Evolutionary conservation across 2,888 invertebrate genomes (phyloP).

Genomic region (Spicauda simplicius): DNA sequence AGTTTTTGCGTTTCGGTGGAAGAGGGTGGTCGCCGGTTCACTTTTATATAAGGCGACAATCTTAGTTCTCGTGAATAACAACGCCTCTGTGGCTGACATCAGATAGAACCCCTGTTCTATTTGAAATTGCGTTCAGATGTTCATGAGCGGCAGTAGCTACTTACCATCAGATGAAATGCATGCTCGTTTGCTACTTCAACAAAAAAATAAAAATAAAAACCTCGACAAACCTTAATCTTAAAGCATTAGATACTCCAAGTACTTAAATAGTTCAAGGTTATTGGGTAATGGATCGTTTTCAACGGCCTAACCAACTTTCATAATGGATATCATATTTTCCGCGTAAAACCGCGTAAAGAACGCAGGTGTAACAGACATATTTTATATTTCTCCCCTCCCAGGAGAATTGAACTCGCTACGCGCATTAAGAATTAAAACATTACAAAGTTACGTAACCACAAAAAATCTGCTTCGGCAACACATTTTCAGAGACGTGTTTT

Average conservation of each 20-base stretch:
- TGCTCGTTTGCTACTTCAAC: no score
- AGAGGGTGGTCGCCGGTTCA: no score
- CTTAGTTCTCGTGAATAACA: no score
- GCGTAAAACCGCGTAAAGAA: not conserved
- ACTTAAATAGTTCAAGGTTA: not conserved
- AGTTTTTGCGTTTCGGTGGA: no score
- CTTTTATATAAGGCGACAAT: no score
- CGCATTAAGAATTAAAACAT: slow-evolving; percentile 15
- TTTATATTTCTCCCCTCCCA: slow-evolving; percentile 43
- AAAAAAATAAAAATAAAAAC: no score
- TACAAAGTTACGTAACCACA: slow-evolving; percentile 1
- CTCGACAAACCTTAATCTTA: not conserved
- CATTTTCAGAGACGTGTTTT: not conserved
- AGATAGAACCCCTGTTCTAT: no score
- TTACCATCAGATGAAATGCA: no score
- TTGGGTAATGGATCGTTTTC: not conserved
- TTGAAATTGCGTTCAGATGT: no score
- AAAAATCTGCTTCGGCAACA: slow-evolving; percentile 7
- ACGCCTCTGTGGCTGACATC: no score
- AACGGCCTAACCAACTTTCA: not conserved
- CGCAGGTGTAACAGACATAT: slow-evolving; percentile 43
- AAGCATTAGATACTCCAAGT: not conserved
- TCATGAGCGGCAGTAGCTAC: no score
- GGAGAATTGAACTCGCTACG: slow-evolving; percentile 7
- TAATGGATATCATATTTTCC: slow-evolving; percentile 1